Evolutionary conservation across 1,140 invertebrate genomes (phyloP), one percentile per base, ranked within the genome.

Genomic region (Drosophila pandora): DNA sequence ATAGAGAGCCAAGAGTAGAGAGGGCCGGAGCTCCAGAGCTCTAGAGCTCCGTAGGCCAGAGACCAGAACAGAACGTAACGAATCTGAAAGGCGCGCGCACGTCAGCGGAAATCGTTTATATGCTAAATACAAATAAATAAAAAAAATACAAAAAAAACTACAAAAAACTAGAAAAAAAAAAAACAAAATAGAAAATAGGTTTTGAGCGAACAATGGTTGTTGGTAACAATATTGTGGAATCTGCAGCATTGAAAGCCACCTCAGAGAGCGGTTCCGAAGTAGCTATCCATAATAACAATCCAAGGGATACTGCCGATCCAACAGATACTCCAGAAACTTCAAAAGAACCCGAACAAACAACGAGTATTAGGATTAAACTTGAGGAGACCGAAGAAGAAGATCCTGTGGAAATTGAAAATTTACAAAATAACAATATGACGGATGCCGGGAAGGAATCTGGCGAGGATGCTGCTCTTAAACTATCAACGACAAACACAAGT

Each of bases 191-290:
- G 13, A 25, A 67, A 71, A 73, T 63, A 69, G 67, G 58, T 56
- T 68, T 78, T 69, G 60, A 67, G 50, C 69, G 78, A 76, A 87
- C 82, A 87, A 87, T 87, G 82, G 78, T 87, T 72, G 78, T 84
- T 56, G 82, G 56, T 50, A 63, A 23, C 71, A 60, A 74, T 70
- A 70, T 70, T 69, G 69, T 75, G 47, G 64, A 70, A 88, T 48
- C 48, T 56, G 48, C 69, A 48, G 32, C 39, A 72, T 43, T 55
- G 30, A 53, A 30, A 76, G 56, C 62, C 57, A 43, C 55, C 22
- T 32, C 2, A 28, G 45, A 10, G 2, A 53, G 17, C 28, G 25
- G 32, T 23, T 34, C 5, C 8, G 13, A 13, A 8, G 23, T 28
- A 34, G 48, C 7, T 1, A 57, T 3, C 56, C 28, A 43, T 5